Evolutionary conservation across 2,113 vertebrate species (phyloP).

Genomic region (Microtus ochrogaster): DNA sequence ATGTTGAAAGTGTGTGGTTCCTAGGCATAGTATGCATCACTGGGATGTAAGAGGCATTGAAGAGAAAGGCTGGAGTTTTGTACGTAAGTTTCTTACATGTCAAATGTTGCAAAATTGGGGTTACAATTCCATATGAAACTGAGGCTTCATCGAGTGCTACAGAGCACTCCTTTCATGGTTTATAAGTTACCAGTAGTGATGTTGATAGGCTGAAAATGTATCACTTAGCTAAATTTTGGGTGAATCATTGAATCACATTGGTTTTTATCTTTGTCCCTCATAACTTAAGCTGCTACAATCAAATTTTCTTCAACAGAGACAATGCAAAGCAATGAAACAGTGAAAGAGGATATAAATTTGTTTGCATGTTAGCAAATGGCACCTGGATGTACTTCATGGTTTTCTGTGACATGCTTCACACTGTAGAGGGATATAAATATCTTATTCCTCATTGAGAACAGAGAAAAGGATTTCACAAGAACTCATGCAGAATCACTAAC

Average conservation of each 20-base stretch:
- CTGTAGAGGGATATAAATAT: not conserved
- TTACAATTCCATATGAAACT: not conserved
- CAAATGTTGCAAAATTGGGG: fast-evolving
- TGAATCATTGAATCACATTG: not conserved
- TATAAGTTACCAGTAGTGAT: not conserved
- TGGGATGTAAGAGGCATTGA: not conserved
- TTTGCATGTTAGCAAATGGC: conserved; percentile 42
- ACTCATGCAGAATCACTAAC: not conserved
- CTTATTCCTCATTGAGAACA: not conserved
- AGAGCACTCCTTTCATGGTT: not conserved
- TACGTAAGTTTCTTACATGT: not conserved
- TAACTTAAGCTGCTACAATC: not conserved
- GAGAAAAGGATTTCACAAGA: not conserved
- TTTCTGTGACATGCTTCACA: not conserved
- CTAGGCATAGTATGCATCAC: not conserved
- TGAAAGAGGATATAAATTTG: not conserved
- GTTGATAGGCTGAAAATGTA: not conserved
- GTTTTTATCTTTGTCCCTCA: not conserved
- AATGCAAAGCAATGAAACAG: not conserved
- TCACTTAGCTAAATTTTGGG: not conserved
- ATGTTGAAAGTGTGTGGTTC: not conserved
- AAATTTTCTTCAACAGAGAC: not conserved
- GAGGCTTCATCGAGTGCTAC: too few relatives aligned
- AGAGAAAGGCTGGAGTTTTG: not conserved
- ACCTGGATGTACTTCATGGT: not conserved